These are phyloP conservation scores for Hermetia illucens DNA, from an alignment of 1,140 invertebrate species.

Conservation along the genomic window DNA sequence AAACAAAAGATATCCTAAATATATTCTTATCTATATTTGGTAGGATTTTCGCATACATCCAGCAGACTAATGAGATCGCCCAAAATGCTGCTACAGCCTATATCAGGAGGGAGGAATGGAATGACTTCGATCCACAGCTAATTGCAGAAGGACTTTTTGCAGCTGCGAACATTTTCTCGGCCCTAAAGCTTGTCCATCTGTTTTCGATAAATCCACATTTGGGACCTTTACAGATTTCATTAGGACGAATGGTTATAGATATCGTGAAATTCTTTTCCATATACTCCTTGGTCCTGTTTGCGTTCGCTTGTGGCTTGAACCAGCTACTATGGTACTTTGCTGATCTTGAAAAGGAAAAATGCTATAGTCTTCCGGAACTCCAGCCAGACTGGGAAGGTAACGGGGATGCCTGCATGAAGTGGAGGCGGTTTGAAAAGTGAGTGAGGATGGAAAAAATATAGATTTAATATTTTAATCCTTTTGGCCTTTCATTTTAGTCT, in stretches of 20 bases:
- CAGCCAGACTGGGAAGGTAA: constrained; percentile 48
- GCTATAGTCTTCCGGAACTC: constrained; percentile 44
- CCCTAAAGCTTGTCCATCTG: constrained; percentile 75
- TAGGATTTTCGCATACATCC: constrained; percentile 54
- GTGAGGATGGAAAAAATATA: constrained; percentile 8
- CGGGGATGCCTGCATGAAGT: constrained; percentile 60
- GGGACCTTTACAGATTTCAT: constrained; percentile 71
- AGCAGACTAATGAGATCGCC: constrained; percentile 52
- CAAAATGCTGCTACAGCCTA: constrained; percentile 48
- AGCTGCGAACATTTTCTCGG: constrained; percentile 78
- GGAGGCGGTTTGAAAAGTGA: constrained; percentile 53
- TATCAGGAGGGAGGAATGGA: constrained; percentile 72
- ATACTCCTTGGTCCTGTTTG: constrained; percentile 66
- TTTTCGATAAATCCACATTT: constrained; percentile 86
- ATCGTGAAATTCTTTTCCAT: constrained; percentile 82
- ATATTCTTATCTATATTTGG: constrained; percentile 4
- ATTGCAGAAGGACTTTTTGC: constrained; percentile 91
- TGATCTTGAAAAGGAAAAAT: constrained; percentile 61
- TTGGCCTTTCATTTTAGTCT: constrained; percentile 37
- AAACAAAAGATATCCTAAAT: no score
- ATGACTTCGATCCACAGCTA: constrained; percentile 85
- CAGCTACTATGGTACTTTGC: constrained; percentile 86
- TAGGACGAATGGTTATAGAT: constrained; percentile 74
- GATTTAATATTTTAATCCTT: neutral
- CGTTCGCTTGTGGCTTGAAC: constrained; percentile 73